A percentile compares a stretch with the other conserved stretches of the same genome.
Conservation (phyloP, 2,113 vertebrate genomes). For the Mormyrus iriodes region DNA sequence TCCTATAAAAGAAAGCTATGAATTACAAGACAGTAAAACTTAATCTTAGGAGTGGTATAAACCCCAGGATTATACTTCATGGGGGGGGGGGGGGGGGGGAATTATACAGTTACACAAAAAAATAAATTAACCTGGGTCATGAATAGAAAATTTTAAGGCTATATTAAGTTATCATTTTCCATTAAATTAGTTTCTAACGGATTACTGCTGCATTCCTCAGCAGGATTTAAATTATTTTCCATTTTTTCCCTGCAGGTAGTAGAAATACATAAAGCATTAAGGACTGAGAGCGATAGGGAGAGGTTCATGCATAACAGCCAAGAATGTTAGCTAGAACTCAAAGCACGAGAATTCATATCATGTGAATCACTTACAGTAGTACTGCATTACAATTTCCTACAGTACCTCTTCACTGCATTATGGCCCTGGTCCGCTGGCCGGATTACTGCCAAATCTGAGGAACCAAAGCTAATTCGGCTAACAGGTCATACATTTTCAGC, state of each 20-base stretch:
- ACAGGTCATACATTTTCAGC: not conserved
- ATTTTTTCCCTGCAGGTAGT: constrained; percentile 29
- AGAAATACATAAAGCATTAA: constrained; percentile 25
- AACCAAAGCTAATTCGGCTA: not conserved
- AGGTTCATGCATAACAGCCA: constrained; percentile 11
- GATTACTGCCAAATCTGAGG: not conserved
- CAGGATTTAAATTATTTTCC: not conserved
- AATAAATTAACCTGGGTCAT: constrained; percentile 32
- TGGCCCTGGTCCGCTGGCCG: not conserved
- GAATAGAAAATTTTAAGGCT: constrained; percentile 23
- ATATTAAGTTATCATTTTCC: constrained; percentile 32
- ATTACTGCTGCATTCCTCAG: constrained; percentile 29
- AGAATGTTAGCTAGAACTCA: not conserved
- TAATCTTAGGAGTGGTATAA: not conserved
- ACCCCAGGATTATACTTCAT: not conserved
- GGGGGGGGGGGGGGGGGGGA: constrained; percentile 20
- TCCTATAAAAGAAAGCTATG: not conserved
- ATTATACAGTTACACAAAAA: constrained; percentile 28
- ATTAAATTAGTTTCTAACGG: constrained; percentile 34
- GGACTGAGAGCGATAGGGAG: not conserved
- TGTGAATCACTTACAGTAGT: constrained; percentile 25
- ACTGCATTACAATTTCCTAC: not conserved
- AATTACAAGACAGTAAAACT: not conserved
- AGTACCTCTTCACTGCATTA: constrained; percentile 17
- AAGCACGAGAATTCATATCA: not conserved